Evolutionary conservation across 2,797 vertebrate species (phyloP).

Genomic region (Molossus molossus): DNA sequence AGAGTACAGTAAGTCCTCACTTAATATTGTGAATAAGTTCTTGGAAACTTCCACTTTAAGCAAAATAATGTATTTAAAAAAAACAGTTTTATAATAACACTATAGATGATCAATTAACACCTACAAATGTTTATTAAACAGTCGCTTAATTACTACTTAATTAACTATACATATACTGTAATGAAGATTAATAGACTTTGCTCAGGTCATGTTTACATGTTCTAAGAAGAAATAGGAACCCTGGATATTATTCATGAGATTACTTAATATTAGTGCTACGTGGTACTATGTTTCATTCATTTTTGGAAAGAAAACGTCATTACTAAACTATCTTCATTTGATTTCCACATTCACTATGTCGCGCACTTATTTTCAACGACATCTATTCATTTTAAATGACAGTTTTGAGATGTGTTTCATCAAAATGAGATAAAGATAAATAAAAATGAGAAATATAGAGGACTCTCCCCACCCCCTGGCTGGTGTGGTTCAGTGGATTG

Average conservation of each 20-base stretch:
- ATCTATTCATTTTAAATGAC: not conserved
- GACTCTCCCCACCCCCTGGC: no score
- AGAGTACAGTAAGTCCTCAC: not conserved
- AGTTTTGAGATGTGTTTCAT: not conserved
- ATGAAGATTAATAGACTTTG: conserved; percentile 62
- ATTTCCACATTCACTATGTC: not conserved
- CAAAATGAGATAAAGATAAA: not conserved
- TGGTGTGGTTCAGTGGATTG: no score
- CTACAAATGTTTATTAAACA: conserved; percentile 66
- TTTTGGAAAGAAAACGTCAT: not conserved
- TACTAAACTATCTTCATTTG: not conserved
- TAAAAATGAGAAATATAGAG: no score
- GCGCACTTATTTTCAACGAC: not conserved
- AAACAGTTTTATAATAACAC: not conserved
- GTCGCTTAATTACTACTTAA: conserved; percentile 45
- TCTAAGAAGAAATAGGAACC: not conserved
- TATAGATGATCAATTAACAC: conserved; percentile 30
- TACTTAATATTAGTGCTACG: not conserved
- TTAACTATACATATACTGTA: not conserved
- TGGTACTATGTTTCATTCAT: not conserved
- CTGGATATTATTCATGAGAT: not conserved
- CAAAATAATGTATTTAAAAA: not conserved
- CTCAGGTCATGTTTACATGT: not conserved
- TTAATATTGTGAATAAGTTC: not conserved
- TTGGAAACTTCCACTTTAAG: not conserved